Conservation (phyloP, 2,113 vertebrate genomes). For the Solenodon paradoxus region DNA sequence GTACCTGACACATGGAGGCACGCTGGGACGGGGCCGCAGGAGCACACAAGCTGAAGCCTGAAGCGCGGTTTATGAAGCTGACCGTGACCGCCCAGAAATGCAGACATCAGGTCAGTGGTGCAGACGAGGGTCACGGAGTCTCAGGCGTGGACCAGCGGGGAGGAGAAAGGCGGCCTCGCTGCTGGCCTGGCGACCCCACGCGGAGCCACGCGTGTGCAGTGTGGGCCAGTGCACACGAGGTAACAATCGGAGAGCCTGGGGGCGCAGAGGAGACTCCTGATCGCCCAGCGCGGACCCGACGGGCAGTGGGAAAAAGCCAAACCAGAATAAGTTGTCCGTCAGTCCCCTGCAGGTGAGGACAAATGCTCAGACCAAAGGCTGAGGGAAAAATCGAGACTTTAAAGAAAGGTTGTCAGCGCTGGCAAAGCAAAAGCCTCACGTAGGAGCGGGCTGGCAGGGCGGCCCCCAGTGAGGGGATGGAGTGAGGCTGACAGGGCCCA, state of each 20-base stretch:
- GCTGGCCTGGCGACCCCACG: rapidly evolving
- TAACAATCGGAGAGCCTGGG: rapidly evolving
- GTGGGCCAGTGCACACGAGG: background rate
- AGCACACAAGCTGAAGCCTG: too few species aligned
- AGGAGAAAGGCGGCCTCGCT: background rate
- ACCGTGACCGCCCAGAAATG: background rate
- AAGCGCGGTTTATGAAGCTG: background rate
- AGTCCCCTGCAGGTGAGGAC: background rate
- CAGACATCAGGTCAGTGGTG: too few species aligned
- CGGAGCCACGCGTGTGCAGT: rapidly evolving
- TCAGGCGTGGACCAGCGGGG: background rate
- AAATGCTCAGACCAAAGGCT: rapidly evolving
- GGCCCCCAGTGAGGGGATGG: too few species aligned
- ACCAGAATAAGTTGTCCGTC: too few species aligned
- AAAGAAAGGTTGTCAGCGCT: rapidly evolving
- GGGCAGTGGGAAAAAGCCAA: rapidly evolving
- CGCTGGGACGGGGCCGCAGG: too few species aligned
- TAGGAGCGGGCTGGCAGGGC: too few species aligned
- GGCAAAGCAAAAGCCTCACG: background rate
- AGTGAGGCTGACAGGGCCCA: too few species aligned
- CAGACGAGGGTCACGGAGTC: rapidly evolving
- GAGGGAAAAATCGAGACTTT: rapidly evolving
- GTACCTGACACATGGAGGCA: background rate
- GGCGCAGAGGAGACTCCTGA: background rate
- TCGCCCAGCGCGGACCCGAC: rapidly evolving